These are phyloP conservation scores for Galaxea fascicularis DNA, from an alignment of 92 coral and sea anemone genomes.

Conservation along the genomic window DNA sequence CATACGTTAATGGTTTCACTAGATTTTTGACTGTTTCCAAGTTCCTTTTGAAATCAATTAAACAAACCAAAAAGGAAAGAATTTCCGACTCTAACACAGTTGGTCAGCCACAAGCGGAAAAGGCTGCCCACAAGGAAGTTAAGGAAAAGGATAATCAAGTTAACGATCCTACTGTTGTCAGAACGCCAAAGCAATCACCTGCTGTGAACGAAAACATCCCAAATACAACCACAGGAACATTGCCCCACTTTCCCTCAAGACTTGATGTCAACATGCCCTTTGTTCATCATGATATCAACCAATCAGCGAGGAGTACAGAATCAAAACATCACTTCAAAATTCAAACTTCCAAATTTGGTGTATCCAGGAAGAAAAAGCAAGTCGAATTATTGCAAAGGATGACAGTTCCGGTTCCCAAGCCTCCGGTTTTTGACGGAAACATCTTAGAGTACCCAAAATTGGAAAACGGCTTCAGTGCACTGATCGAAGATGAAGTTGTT, in stretches of 20 bases:
- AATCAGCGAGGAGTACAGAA: neutral
- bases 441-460: slow-evolving; percentile 68
- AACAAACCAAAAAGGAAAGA: slow-evolving; percentile 5
- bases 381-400: slow-evolving; percentile 13
- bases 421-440: slow-evolving; percentile 53
- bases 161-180: neutral
- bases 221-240: neutral
- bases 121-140: neutral
- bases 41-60: no score
- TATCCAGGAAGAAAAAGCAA: slow-evolving; percentile 39
- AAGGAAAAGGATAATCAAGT: neutral
- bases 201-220: neutral
- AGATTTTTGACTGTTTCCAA: no score
- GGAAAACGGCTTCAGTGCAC: no score
- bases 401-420: slow-evolving; percentile 48
- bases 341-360: neutral
- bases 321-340: slow-evolving; percentile 5
- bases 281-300: neutral
- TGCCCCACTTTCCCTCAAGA: neutral
- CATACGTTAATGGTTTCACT: no score
- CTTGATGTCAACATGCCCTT: slow-evolving; percentile 28
- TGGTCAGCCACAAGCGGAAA: neutral
- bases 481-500: slow-evolving; percentile 56
- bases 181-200: neutral
- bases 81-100: neutral